Base-by-base conservation (phyloP, 2,113 vertebrate genomes). In the Pituophis catenifer region DNA sequence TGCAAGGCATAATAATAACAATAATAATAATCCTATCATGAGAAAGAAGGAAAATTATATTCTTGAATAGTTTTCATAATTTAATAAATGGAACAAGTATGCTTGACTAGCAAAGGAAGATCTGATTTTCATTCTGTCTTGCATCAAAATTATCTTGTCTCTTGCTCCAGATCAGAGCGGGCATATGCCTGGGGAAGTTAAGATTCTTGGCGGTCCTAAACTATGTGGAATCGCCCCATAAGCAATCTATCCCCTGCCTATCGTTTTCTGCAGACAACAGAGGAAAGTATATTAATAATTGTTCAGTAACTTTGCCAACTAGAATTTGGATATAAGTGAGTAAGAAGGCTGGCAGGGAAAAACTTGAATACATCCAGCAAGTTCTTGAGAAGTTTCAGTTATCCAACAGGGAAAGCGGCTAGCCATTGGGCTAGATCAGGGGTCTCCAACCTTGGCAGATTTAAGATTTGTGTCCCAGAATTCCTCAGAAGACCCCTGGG, bases 71-170 rank as follows among this genome's bases (percentile, higher is more conserved):
- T 81, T 81, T 81, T 81, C 33, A 44, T 81, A 81, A 21, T 81
- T 81, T 81, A 81, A 81, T 81, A 44, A 81, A 38, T 1, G 17
- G 33, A 44, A 17, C 33, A 81, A 57, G 33, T 13, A 8, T 70
- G 58, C 85, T 81, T 57, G 87, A 0, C 65, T 94, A 50, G 55
- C 21, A 23, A 0, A 0, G n/a, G 58, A 91, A 21, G 65, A 3
- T 1, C 10, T 11, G 24, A 3, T 89, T 0, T 17, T n/a, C 48
- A 55, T 44, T 24, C 86, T 33, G 7, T 70, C 15, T 59, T 50
- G 33, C 33, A 24, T 58, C 81, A 75, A 86, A 33, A 24, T 44
- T 87, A 13, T 9, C 52, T 55, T 23, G 17, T 9, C 4, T 38
- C 2, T 65, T n/a, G 26, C 75, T 33, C n/a, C 33, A 44, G 33